These are phyloP conservation scores for Rhynchomys soricoides DNA, from an alignment of 2,113 vertebrate genomes.

Conservation along the genomic window DNA sequence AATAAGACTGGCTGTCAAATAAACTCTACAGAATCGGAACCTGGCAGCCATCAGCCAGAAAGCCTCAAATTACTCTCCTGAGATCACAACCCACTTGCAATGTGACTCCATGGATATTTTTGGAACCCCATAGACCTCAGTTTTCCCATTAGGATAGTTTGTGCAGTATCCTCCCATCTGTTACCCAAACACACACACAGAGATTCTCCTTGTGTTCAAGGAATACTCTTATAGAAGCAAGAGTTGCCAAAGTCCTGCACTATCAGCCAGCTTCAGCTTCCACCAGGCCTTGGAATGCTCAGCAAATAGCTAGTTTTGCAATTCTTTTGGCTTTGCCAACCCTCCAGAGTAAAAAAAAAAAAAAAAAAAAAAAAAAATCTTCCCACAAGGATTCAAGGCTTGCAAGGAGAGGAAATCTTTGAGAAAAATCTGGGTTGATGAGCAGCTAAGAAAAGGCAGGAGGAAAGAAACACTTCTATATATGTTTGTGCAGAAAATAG, in stretches of 20 bases:
- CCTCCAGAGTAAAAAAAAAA: slow-evolving; percentile 65
- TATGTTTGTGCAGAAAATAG: slow-evolving; percentile 80
- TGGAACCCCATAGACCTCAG: background rate
- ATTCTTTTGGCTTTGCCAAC: slow-evolving; percentile 77
- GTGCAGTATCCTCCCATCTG: background rate
- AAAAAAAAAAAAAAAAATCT: slow-evolving; percentile 69
- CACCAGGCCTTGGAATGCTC: slow-evolving; percentile 71
- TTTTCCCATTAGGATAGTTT: slow-evolving; percentile 10
- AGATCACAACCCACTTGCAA: background rate
- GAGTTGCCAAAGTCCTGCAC: slow-evolving; percentile 65
- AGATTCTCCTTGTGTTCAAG: background rate
- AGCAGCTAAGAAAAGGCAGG: slow-evolving; percentile 78
- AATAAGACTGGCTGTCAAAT: slow-evolving; percentile 41
- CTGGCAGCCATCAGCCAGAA: slow-evolving; percentile 21
- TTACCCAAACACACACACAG: background rate
- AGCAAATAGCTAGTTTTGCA: slow-evolving; percentile 80
- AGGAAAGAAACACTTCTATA: slow-evolving; percentile 77
- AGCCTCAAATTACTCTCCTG: background rate
- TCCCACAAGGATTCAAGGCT: slow-evolving; percentile 71
- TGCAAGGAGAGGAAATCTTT: slow-evolving; percentile 74
- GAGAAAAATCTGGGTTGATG: slow-evolving; percentile 81
- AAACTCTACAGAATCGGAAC: slow-evolving; percentile 30
- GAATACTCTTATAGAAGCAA: slow-evolving; percentile 51
- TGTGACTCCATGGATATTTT: background rate
- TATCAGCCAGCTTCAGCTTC: slow-evolving; percentile 71